phyloP scores from a whole-genome alignment of 2,797 vertebrate genomes.

The Knipowitschia caucasica region DNA sequence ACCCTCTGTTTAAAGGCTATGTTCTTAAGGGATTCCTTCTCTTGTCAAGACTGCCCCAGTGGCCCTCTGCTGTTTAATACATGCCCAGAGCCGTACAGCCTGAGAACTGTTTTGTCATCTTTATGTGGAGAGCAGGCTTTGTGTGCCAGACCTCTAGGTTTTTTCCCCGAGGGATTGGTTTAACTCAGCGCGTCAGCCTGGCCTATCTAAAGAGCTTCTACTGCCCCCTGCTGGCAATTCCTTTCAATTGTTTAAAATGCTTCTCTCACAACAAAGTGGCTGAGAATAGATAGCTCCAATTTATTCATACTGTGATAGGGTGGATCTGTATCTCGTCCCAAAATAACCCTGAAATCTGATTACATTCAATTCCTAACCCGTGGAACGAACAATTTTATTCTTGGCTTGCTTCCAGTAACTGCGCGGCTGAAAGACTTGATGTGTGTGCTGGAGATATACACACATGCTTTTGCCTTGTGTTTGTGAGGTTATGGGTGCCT shows the following conservation, averaged over 20 bases:
- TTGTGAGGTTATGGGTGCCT: conserved; percentile 26
- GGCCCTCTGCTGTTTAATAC: conserved; percentile 75
- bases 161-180: conserved; percentile 51
- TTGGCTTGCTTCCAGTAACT: conserved; percentile 48
- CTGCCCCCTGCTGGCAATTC: conserved; percentile 78
- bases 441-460: conserved; percentile 22
- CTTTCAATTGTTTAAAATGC: conserved; percentile 39
- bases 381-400: conserved; percentile 61
- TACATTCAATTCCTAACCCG: conserved; percentile 66
- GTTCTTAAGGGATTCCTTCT: conserved; percentile 59
- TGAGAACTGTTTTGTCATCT: conserved; percentile 72
- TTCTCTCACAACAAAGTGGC: conserved; percentile 61
- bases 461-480: conserved; percentile 12
- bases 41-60: conserved; percentile 68
- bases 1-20: conserved; percentile 50
- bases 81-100: conserved; percentile 60
- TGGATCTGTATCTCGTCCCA: conserved; percentile 69
- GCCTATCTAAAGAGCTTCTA: conserved; percentile 67
- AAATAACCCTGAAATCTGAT: conserved; percentile 77
- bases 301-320: conserved; percentile 66
- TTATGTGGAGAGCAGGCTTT: conserved; percentile 68
- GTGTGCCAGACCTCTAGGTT: conserved; percentile 62
- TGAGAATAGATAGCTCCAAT: conserved; percentile 76
- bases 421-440: conserved; percentile 13
- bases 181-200: conserved; percentile 28